These are phyloP conservation scores for Rhagium mordax DNA, from an alignment of 2,888 invertebrate genomes.

Conservation along the genomic window DNA sequence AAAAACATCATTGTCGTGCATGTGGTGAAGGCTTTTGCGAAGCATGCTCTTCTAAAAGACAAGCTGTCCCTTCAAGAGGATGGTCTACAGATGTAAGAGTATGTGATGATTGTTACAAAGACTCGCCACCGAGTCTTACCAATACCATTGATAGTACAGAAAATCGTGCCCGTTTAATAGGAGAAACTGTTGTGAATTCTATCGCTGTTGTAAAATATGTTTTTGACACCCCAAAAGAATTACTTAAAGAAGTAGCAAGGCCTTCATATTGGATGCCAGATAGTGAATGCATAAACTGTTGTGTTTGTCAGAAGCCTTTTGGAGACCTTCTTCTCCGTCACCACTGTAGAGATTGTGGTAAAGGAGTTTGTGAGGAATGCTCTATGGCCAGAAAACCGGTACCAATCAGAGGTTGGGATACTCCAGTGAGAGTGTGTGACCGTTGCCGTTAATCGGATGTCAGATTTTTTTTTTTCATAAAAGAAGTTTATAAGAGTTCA, in stretches of 20 bases:
- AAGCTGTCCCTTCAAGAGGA: constrained; percentile 81
- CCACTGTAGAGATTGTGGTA: constrained; percentile 82
- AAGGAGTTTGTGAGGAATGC: constrained; percentile 78
- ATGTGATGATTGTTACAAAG: constrained; percentile 78
- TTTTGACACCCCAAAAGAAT: constrained; percentile 82
- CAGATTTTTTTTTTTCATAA: background rate
- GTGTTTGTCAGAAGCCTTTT: constrained; percentile 77
- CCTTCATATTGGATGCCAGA: constrained; percentile 89
- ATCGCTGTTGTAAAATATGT: constrained; percentile 80
- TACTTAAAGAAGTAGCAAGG: constrained; percentile 83
- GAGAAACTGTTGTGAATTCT: constrained; percentile 81
- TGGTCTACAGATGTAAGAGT: constrained; percentile 83
- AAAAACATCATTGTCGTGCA: constrained; percentile 83
- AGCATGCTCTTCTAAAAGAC: constrained; percentile 77
- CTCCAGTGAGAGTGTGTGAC: constrained; percentile 84
- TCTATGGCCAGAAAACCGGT: constrained; percentile 77
- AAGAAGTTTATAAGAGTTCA: background rate
- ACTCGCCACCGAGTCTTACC: constrained; percentile 63
- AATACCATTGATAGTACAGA: constrained; percentile 49
- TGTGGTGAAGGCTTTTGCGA: constrained; percentile 89
- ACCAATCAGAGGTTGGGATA: constrained; percentile 81
- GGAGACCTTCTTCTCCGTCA: constrained; percentile 73
- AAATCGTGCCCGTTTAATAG: constrained; percentile 52
- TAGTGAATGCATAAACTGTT: constrained; percentile 78
- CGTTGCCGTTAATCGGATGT: constrained; percentile 69